Base-by-base conservation (phyloP, 2,888 invertebrate species). In the Eledona agricola region DNA sequence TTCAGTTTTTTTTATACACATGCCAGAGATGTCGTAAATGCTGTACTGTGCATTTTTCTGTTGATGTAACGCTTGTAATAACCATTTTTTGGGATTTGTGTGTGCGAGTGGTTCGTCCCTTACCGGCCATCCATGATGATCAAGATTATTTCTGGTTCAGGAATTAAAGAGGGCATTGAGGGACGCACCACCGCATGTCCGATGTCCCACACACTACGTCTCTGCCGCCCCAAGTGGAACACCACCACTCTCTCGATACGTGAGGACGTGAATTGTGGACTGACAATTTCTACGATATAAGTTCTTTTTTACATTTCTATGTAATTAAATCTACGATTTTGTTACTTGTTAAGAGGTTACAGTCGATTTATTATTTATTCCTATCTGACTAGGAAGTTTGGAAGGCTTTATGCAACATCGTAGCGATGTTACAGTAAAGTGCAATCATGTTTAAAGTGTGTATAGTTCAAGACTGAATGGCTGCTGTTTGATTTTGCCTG, bases 61-160 rank as follows among this genome's bases (percentile, higher is more conserved):
- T 61, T 60, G 63, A 63, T 66, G 67, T 67, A 66, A 67, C 63
- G 67, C 66, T 66, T 62, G 63, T 65, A 66, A 65, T 64, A 60
- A 63, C 60, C 51, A 57, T 62, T n/a, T n/a, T n/a, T 60, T 63
- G 65, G 69, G 67, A 62, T 61, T 62, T 67, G 64, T 70, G 66
- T 67, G 66, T 69, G 70, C 70, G 68, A 66, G 71, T 70, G 71
- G 69, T 69, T 63, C 66, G 71, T 71, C 71, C 70, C 68, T 65
- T 65, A 60, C 45, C 35, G 57, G 59, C 59, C 55, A 38, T 54
- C 52, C 49, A 43, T 57, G 55, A 54, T 59, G 52, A 52, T 57
- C 59, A 57, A 57, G 55, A 59, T 61, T 66, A 57, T 69, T 68
- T 69, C 68, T 70, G 64, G 71, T 68, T 65, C 70, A 70, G 71